Base-by-base conservation (phyloP, 2,797 vertebrate species). In the Triplophysa bombifrons region DNA sequence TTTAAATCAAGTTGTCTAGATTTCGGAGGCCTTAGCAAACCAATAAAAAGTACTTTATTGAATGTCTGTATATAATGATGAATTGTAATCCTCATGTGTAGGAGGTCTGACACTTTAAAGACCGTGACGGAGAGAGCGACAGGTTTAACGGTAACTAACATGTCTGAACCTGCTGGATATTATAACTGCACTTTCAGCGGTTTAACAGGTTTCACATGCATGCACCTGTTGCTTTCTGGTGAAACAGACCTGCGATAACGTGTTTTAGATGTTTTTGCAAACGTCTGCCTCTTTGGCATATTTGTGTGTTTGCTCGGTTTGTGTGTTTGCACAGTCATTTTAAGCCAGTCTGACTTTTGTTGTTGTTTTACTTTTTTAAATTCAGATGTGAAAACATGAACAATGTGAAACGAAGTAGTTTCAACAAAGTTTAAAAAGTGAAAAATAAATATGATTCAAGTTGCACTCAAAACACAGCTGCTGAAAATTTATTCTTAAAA, bases 121-220 rank as follows among this genome's bases (percentile, higher is more conserved):
- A 38, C n/a, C 11, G 41, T n/a, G 65, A 60, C 34, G 50, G 74
- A 7, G 51, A 14, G 8, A 63, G 44, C 0, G 6, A 11, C 0
- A 20, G 46, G 6, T 66, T 71, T 60, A 82, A 78, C 66, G 11
- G 70, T 78, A 34, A 38, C 19, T 34, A n/a, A 19, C 84, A 64
- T 55, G 83, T 65, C 78, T 63, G 34, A 30, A 80, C 83, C 64
- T 78, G 84, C 70, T 44, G 16, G 1, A 48, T 63, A 30, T 0
- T 22, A 48, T 79, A 53, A 65, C 65, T 69, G 82, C 72, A 51
- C 10, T 38, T 38, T 73, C 60, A 68, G n/a, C 2, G 1, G 81
- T 82, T 74, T 19, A 60, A 69, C 82, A 74, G 74, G 77, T 80
- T 84, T 72, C 46, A n/a, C n/a, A n/a, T n/a, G n/a, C n/a, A n/a